phyloP scores from a whole-genome alignment of 2,113 vertebrate genomes.

The Poeciliopsis turrubarensis region DNA sequence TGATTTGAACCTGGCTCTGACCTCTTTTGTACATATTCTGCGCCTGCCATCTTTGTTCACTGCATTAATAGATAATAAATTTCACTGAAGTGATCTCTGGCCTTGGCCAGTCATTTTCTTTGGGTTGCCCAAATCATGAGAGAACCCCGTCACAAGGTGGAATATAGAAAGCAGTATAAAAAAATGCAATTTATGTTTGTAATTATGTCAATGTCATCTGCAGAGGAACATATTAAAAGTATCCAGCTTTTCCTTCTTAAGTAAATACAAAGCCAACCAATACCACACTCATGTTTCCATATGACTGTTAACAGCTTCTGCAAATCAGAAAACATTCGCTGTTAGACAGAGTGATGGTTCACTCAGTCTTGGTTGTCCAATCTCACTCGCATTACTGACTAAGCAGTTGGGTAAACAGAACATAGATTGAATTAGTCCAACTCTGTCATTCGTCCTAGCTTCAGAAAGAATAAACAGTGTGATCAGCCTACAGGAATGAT shows the following conservation, averaged over 20 bases:
- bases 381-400: slow-evolving; percentile 9
- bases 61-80: too few relatives aligned
- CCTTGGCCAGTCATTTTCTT: too few relatives aligned
- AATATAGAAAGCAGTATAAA: not conserved
- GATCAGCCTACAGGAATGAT: slow-evolving; percentile 11
- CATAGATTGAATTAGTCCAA: slow-evolving; percentile 25
- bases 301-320: not conserved
- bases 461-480: slow-evolving; percentile 21
- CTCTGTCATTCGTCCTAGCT: slow-evolving; percentile 39
- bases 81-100: too few relatives aligned
- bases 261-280: not conserved
- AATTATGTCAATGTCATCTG: not conserved
- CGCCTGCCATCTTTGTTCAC: too few relatives aligned
- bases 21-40: too few relatives aligned
- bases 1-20: too few relatives aligned
- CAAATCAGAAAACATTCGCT: not conserved
- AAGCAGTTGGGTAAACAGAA: slow-evolving; percentile 30
- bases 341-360: slow-evolving; percentile 13
- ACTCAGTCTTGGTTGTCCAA: not conserved
- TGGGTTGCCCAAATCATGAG: too few relatives aligned
- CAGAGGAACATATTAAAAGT: not conserved
- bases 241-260: not conserved
- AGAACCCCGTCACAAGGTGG: too few relatives aligned
- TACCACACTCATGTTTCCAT: not conserved
- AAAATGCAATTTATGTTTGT: not conserved